Evolutionary conservation across 2,888 invertebrate species (phyloP).

Genomic region (Autographa pulchrina): DNA sequence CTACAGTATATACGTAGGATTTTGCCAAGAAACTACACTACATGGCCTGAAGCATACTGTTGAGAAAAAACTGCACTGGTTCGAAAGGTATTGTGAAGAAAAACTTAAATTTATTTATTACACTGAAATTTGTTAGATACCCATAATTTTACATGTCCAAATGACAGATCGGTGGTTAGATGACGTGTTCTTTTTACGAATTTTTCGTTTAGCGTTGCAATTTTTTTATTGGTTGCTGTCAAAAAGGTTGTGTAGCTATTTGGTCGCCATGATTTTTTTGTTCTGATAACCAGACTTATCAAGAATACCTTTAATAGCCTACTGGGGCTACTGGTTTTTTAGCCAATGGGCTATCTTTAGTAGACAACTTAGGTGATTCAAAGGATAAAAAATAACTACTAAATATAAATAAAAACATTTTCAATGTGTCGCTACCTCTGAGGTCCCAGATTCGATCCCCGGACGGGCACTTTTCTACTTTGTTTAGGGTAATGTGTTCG

Average conservation of each 20-base stretch:
- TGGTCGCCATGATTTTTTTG: conserved; percentile 21
- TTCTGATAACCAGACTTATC: not conserved
- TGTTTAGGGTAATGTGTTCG: no score
- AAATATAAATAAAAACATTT: no score
- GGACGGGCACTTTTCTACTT: no score
- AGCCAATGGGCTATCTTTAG: not conserved
- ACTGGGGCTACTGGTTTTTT: no score
- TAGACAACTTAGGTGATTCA: no score
- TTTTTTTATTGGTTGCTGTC: conserved; percentile 10
- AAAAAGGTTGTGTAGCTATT: conserved; percentile 14
- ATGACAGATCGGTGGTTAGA: conserved; percentile 33
- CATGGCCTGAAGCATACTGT: conserved; percentile 86
- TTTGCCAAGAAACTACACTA: conserved; percentile 82
- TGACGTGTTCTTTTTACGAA: conserved; percentile 60
- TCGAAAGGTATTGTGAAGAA: conserved; percentile 75
- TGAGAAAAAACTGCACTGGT: conserved; percentile 76
- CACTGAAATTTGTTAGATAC: conserved; percentile 35
- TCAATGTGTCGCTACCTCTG: no score
- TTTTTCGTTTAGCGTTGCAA: conserved; percentile 26
- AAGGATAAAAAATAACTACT: no score
- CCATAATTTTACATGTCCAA: conserved; percentile 46
- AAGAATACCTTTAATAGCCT: no score
- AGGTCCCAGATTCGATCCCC: no score
- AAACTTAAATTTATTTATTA: conserved; percentile 13
- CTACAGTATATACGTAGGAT: conserved; percentile 72